Conservation (phyloP, 2,888 invertebrate genomes). For the Lamproptera curius region DNA sequence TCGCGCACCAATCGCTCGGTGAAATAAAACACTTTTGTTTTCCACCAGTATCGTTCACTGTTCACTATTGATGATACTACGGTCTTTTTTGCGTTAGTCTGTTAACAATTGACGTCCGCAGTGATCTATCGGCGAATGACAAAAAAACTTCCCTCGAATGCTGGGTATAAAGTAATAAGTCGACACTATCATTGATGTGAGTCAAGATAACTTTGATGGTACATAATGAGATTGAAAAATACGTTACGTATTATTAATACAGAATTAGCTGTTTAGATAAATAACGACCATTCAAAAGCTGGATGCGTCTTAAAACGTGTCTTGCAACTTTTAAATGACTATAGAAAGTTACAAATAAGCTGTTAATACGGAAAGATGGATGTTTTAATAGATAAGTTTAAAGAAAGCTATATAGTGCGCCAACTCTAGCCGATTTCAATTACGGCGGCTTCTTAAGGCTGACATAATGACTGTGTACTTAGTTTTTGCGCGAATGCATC, state of each 20-base stretch:
- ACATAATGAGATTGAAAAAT: too few species aligned
- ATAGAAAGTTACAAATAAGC: background rate
- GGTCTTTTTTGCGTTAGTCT: constrained; percentile 7
- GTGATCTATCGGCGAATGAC: too few species aligned
- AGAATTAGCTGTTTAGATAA: too few species aligned
- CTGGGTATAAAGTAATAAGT: too few species aligned
- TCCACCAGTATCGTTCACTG: constrained; percentile 35
- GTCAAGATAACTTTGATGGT: too few species aligned
- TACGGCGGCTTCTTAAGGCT: background rate
- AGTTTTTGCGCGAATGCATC: background rate
- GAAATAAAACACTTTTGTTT: constrained; percentile 45
- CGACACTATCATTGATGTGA: too few species aligned
- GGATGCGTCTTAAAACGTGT: background rate
- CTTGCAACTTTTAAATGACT: background rate
- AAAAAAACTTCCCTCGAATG: too few species aligned
- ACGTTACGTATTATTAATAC: too few species aligned
- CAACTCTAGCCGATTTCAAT: background rate
- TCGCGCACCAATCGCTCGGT: constrained; percentile 42
- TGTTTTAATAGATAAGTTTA: background rate
- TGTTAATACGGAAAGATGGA: background rate
- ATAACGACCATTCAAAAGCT: background rate
- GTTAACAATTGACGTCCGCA: too few species aligned
- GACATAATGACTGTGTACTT: background rate
- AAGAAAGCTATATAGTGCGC: background rate
- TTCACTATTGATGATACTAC: constrained; percentile 25